These are phyloP conservation scores for Malurus cyaneus DNA, from an alignment of 2,113 vertebrate species.

Conservation along the genomic window DNA sequence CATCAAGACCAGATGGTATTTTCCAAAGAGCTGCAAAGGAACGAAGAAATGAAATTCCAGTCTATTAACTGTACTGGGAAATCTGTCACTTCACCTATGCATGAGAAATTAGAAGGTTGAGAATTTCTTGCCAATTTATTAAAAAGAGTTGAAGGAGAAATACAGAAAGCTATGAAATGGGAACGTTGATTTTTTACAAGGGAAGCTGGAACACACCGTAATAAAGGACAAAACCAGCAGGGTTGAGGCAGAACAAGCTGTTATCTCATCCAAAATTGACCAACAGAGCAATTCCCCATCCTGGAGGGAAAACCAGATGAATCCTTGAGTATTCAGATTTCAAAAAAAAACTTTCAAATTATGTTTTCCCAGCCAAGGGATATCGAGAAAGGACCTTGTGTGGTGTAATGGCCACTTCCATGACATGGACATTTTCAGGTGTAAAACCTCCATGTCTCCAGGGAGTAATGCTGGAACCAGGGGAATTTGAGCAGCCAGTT, in stretches of 20 bases:
- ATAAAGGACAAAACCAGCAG: not conserved
- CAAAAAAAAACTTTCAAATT: not conserved
- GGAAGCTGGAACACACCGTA: not conserved
- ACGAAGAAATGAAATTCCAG: slow-evolving; percentile 15
- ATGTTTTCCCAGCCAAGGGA: not conserved
- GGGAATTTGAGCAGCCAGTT: not conserved
- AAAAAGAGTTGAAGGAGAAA: not conserved
- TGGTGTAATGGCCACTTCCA: not conserved
- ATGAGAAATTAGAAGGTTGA: not conserved
- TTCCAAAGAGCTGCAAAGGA: not conserved
- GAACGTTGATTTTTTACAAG: not conserved
- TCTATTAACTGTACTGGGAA: not conserved
- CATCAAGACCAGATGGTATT: slow-evolving; percentile 46
- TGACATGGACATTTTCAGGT: not conserved
- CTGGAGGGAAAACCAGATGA: not conserved
- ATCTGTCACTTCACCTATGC: not conserved
- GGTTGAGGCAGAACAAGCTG: not conserved
- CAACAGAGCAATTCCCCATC: not conserved
- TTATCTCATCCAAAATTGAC: not conserved
- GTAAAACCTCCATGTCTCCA: not conserved
- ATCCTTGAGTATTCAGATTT: not conserved
- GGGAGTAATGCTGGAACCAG: not conserved
- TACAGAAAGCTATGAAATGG: not conserved
- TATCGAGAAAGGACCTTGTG: not conserved
- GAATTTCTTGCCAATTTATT: slow-evolving; percentile 5